Percentiles rank a stretch among this genome's conserved stretches.
These are phyloP conservation scores for Lithosia quadra DNA, from an alignment of 2,888 invertebrate genomes.

Conservation along the genomic window DNA sequence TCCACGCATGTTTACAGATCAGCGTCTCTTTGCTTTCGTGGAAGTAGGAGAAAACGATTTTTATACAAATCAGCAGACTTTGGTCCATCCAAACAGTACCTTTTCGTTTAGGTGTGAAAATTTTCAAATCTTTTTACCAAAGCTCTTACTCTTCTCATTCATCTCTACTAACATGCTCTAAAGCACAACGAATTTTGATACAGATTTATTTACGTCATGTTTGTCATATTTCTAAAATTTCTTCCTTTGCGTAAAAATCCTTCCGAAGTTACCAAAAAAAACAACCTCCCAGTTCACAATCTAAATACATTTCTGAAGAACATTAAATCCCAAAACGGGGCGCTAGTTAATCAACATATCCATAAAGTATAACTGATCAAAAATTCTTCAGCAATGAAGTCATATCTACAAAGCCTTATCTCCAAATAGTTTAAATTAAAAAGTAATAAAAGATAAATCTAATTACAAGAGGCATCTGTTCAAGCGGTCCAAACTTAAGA, in stretches of 20 bases:
- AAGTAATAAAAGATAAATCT: constrained; percentile 35
- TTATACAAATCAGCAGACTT: too few species aligned
- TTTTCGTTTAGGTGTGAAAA: background rate
- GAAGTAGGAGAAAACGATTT: background rate
- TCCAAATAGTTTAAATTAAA: constrained; percentile 27
- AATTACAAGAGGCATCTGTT: constrained; percentile 39
- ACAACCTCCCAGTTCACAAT: too few species aligned
- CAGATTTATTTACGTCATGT: too few species aligned
- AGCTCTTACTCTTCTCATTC: too few species aligned
- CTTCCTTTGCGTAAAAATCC: too few species aligned
- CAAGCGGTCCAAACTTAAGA: constrained; percentile 17
- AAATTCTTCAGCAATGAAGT: constrained; percentile 1
- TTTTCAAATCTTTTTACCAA: too few species aligned
- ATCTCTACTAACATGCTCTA: too few species aligned
- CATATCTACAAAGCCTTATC: constrained; percentile 3
- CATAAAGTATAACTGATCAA: background rate
- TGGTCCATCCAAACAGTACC: background rate
- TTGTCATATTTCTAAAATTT: too few species aligned
- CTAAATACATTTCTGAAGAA: too few species aligned
- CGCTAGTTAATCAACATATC: background rate
- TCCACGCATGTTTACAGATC: background rate
- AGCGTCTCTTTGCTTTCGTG: too few species aligned
- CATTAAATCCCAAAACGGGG: background rate
- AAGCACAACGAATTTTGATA: too few species aligned
- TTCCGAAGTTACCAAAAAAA: too few species aligned